Conservation (phyloP, 2,888 invertebrate species). For the Mesochorus sp. region DNA sequence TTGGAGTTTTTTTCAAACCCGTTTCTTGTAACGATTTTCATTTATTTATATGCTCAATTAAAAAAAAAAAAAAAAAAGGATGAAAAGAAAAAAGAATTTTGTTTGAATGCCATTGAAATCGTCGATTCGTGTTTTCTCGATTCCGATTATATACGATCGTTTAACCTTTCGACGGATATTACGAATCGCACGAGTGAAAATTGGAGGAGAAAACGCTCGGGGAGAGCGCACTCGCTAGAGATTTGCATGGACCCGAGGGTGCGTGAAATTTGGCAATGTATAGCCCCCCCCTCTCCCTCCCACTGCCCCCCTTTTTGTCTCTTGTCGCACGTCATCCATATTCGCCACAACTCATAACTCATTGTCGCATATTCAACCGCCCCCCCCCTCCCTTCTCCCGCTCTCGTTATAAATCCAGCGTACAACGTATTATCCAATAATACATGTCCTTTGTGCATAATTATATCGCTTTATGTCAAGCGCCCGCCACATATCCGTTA, state of each 20-base stretch:
- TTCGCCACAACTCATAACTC: conserved; percentile 24
- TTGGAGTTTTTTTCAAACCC: too few relatives aligned
- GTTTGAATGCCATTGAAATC: background rate
- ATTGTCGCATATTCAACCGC: background rate
- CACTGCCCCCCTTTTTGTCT: too few relatives aligned
- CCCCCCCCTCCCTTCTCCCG: too few relatives aligned
- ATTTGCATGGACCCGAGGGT: conserved; percentile 18
- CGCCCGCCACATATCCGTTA: too few relatives aligned
- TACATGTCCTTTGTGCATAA: conserved; percentile 10
- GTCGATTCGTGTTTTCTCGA: background rate
- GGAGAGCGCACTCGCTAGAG: background rate
- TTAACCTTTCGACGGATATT: conserved; percentile 45
- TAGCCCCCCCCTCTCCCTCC: too few relatives aligned
- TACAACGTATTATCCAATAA: conserved; percentile 4
- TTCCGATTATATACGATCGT: conserved; percentile 19
- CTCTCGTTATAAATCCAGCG: background rate
- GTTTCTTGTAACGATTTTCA: too few relatives aligned
- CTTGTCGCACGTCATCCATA: background rate
- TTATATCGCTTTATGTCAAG: background rate
- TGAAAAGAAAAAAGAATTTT: background rate
- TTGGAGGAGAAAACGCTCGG: background rate
- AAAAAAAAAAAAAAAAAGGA: background rate
- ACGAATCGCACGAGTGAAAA: conserved; percentile 12
- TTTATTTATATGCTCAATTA: background rate
- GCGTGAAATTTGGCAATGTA: conserved; percentile 21